Evolutionary conservation across 2,888 invertebrate species (phyloP), one percentile per base, ranked within the genome.

Genomic region (Metalampra italica): DNA sequence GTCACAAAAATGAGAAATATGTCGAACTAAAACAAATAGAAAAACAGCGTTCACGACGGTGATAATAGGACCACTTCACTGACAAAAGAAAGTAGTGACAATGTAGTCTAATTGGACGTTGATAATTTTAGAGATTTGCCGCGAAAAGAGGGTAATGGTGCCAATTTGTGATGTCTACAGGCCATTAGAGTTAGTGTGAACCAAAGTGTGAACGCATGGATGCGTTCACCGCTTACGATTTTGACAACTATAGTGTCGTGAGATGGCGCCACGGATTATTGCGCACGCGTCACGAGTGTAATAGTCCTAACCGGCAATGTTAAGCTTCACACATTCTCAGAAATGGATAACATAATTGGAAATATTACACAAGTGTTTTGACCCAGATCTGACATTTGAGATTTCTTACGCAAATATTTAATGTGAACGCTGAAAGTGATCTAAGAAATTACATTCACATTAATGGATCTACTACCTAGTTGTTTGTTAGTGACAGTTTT

Each of bases 261-360:
- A 84, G 82, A 80, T 82, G 76, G 72, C 74, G 72, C 71, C 59
- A 66, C 58, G 60, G 81, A 81, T 79, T 68, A 49, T 60, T 53
- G 62, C 54, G 57, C 62, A 58, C 56, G 55, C 57, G 70, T 78
- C 78, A 82, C 78, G 77, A 78, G 62, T 55, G 12, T 30, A 15
- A 8, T 5, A 12, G n/a, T n/a, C n/a, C 42, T n/a, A 3, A 22
- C 3, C 5, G 1, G 9, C 30, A 43, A 32, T 43, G 1, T 2
- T 14, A 29, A 41, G 14, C 29, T 9, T 43, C 30, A 43, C 30
- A 43, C 43, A 30, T 22, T 22, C 22, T 22, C 22, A 22, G 22
- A 22, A 22, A 22, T 22, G 22, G 22, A 22, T 22, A 5, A 5
- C n/a, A n/a, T n/a, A 22, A 22, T 3, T 22, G 22, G 22, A 22